These are phyloP conservation scores for Drosophila gaucha DNA, from an alignment of 2,888 invertebrate genomes.

Conservation along the genomic window DNA sequence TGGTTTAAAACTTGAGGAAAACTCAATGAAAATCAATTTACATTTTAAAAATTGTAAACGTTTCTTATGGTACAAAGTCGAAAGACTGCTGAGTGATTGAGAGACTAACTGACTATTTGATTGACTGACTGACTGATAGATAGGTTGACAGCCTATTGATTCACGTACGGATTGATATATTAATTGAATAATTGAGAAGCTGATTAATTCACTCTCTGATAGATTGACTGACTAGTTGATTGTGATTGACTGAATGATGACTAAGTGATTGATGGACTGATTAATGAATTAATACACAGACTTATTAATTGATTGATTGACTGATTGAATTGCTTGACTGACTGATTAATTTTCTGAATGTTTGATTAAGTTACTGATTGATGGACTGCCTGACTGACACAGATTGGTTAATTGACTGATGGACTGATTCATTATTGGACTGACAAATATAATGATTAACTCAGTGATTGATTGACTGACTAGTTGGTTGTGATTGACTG, in stretches of 20 bases:
- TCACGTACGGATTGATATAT: not conserved
- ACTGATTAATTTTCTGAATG: not conserved
- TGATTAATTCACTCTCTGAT: too few relatives aligned
- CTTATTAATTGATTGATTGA: not conserved
- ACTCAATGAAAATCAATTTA: not conserved
- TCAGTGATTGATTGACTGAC: too few relatives aligned
- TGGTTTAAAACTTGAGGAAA: constrained; percentile 13
- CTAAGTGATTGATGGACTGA: not conserved
- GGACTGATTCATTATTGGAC: too few relatives aligned
- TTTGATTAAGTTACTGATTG: not conserved
- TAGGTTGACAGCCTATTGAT: not conserved
- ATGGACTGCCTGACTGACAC: too few relatives aligned
- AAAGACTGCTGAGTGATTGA: not conserved
- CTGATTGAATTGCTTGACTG: not conserved
- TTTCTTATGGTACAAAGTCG: too few relatives aligned
- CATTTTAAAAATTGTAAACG: too few relatives aligned
- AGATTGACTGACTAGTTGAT: too few relatives aligned
- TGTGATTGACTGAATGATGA: too few relatives aligned
- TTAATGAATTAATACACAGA: not conserved
- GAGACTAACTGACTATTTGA: not conserved
- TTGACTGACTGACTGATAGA: not conserved
- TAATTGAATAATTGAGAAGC: not conserved
- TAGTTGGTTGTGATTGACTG: too few relatives aligned
- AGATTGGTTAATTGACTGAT: too few relatives aligned
- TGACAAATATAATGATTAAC: too few relatives aligned